A percentile compares a stretch with the other conserved stretches of the same genome.
phyloP scores from a whole-genome alignment of 2,113 vertebrate species.

The Pleuronectes platessa region DNA sequence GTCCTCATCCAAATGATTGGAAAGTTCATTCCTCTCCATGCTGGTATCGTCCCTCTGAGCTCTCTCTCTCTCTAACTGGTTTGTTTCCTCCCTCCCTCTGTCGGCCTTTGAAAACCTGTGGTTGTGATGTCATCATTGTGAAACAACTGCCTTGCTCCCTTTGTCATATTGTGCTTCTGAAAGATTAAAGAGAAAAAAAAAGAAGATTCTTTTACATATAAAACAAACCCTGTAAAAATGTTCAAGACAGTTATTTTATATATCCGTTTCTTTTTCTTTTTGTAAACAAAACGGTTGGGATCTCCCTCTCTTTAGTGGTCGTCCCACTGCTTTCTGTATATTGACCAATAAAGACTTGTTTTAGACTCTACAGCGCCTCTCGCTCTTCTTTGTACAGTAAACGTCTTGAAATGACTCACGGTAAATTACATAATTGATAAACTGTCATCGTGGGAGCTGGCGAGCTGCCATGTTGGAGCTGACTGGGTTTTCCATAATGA shows the following conservation, averaged over 20 bases:
- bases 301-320: slow-evolving; percentile 85
- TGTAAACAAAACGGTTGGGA: slow-evolving; percentile 79
- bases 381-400: slow-evolving; percentile 1
- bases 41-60: too few relatives aligned
- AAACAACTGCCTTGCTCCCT: slow-evolving; percentile 70
- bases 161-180: slow-evolving; percentile 70
- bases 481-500: slow-evolving; percentile 1
- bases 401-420: background rate
- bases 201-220: slow-evolving; percentile 76
- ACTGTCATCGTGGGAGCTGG: slow-evolving; percentile 10
- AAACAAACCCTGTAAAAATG: slow-evolving; percentile 80
- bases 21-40: too few relatives aligned
- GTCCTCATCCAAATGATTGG: too few relatives aligned
- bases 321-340: slow-evolving; percentile 92
- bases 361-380: slow-evolving; percentile 82
- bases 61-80: background rate
- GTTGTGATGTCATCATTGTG: slow-evolving; percentile 80
- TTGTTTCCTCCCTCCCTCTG: slow-evolving; percentile 37
- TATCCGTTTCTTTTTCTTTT: slow-evolving; percentile 79
- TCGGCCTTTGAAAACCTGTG: slow-evolving; percentile 70
- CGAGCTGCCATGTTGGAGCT: background rate
- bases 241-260: slow-evolving; percentile 81
- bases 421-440: slow-evolving; percentile 23
- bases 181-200: slow-evolving; percentile 67
- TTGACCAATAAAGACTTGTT: slow-evolving; percentile 97